phyloP scores from a whole-genome alignment of 92 coral and sea anemone species.

The Paragorgia papillata region DNA sequence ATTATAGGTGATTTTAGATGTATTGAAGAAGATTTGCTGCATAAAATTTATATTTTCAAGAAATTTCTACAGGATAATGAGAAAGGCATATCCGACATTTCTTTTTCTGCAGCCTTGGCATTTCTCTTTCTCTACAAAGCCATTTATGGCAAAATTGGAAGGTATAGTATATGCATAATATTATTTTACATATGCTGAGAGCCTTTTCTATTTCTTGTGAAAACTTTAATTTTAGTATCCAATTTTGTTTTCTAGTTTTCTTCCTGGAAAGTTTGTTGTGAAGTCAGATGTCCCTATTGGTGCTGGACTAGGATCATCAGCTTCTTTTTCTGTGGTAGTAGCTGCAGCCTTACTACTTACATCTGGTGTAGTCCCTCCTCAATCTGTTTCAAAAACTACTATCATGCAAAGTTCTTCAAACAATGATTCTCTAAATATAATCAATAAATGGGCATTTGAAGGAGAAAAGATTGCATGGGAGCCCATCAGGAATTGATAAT shows the following conservation, averaged over 20 bases:
- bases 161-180: background rate
- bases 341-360: constrained; percentile 70
- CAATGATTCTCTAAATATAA: constrained; percentile 49
- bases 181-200: too few species aligned
- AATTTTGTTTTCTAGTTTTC: constrained; percentile 46
- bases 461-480: constrained; percentile 90
- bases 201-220: too few species aligned
- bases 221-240: too few species aligned
- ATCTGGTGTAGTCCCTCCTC: constrained; percentile 39
- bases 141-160: constrained; percentile 15
- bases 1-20: background rate
- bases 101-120: constrained; percentile 11
- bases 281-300: constrained; percentile 80
- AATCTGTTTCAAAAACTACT: background rate
- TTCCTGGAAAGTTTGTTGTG: constrained; percentile 63
- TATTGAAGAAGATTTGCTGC: background rate
- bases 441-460: constrained; percentile 83
- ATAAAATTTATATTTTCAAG: constrained; percentile 1
- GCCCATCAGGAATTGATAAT: constrained; percentile 97
- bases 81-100: background rate
- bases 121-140: constrained; percentile 32
- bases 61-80: constrained; percentile 1
- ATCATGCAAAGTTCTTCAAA: background rate
- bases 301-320: constrained; percentile 96
- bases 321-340: constrained; percentile 73